Percentiles rank a stretch among this genome's conserved stretches.
Evolutionary conservation across 2,888 invertebrate genomes (phyloP).

Genomic region (Mylabris sibirica): DNA sequence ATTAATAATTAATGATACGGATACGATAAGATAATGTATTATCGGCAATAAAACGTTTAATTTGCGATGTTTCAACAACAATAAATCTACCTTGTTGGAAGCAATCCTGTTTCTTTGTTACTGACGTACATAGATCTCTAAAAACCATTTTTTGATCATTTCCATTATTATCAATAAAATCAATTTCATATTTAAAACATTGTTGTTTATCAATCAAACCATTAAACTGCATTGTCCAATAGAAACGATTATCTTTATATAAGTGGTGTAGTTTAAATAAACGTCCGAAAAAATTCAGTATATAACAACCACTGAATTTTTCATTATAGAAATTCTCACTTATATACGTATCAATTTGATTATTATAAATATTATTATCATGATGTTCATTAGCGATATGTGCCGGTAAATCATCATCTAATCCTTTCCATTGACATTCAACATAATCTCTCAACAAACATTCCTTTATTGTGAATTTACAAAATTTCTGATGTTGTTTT

Average conservation of each 20-base stretch:
- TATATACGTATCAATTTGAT: conserved; percentile 38
- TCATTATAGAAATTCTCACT: conserved; percentile 30
- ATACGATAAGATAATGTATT: conserved; percentile 19
- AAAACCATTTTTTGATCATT: conserved; percentile 41
- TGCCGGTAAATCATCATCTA: conserved; percentile 52
- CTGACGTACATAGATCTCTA: conserved; percentile 25
- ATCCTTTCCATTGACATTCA: conserved; percentile 30
- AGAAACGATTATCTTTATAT: conserved; percentile 40
- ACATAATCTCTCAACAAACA: conserved; percentile 45
- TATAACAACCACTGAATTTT: conserved; percentile 42
- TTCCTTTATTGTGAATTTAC: conserved; percentile 37
- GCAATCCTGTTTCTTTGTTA: conserved; percentile 6
- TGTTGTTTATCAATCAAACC: conserved; percentile 42
- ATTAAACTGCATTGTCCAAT: conserved; percentile 49
- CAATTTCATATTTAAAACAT: conserved; percentile 51
- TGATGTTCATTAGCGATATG: conserved; percentile 63
- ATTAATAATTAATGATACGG: conserved; percentile 11
- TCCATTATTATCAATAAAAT: conserved; percentile 47
- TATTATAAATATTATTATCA: conserved; percentile 49
- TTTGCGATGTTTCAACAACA: conserved; percentile 17
- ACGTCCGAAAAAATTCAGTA: conserved; percentile 42
- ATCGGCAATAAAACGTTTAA: conserved; percentile 19
- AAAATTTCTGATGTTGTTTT: conserved; percentile 42
- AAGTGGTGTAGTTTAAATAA: conserved; percentile 50
- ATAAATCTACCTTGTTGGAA: conserved; percentile 18